Evolutionary conservation across 1,140 invertebrate species (phyloP), one percentile per base, ranked within the genome.

Genomic region (Trichoplusia ni): DNA sequence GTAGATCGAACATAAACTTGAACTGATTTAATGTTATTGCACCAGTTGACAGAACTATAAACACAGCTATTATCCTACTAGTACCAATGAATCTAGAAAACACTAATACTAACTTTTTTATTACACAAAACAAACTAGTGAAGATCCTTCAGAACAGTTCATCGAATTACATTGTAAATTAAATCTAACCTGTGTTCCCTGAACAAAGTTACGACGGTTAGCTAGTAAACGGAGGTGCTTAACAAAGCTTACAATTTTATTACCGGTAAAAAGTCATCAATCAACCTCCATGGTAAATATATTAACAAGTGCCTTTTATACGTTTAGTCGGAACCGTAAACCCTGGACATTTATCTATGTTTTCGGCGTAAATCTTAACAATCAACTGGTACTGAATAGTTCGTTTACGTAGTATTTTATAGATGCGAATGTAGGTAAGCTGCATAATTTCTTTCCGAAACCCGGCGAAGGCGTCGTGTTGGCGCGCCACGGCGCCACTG

Each of bases 401-500:
- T 54, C 11, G 19, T 25, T n/a, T 21, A 54, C 13, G 33, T 54
- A 18, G 25, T 19, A n/a, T 6, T 13, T 14, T 40, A 14, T n/a
- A 56, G 38, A 42, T 58, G n/a, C 14, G 23, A 37, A 53, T 16
- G 37, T 23, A 53, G 56, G 54, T n/a, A n/a, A n/a, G n/a, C n/a
- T n/a, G n/a, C n/a, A 49, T 37, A 59, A 60, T 67, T 71, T 81
- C 78, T 75, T 76, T 66, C 73, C 69, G 72, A 80, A 84, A 86
- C 79, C 75, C 79, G 85, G 77, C 75, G 42, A 65, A 70, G 71
- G 76, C 78, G 80, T 82, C 78, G 81, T 71, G 44, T 59, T 69
- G 81, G 73, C 74, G 81, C 77, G 73, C 27, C 75, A 71, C 72
- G 79, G 79, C 84, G 84, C 84, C 81, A 83, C 81, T 65, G 72